Conservation (phyloP, 35 echinoderm and acorn worm species). For the Diadema setosum region DNA sequence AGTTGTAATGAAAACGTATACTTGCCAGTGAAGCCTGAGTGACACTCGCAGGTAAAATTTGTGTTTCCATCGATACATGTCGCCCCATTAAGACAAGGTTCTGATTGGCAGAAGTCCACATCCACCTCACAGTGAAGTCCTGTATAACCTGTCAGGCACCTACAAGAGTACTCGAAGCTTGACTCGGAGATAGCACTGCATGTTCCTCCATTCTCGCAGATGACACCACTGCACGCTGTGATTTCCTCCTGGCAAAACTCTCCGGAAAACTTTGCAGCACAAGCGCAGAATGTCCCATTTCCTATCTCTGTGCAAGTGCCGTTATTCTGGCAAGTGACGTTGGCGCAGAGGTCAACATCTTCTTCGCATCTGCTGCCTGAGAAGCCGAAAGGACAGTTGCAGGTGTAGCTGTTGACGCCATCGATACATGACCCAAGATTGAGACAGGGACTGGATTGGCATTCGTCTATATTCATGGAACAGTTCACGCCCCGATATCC, state of each 20-base stretch:
- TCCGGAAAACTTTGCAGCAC: not conserved
- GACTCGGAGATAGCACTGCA: not conserved
- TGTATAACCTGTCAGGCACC: not conserved
- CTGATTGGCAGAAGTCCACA: not conserved
- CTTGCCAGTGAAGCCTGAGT: not conserved
- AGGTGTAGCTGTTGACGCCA: slow-evolving; percentile 45
- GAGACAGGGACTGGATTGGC: slow-evolving; percentile 31
- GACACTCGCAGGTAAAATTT: not conserved
- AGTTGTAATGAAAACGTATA: too few relatives aligned
- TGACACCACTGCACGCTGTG: not conserved
- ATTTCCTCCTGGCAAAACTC: not conserved
- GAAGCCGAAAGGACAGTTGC: slow-evolving; percentile 29
- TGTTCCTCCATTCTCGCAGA: not conserved
- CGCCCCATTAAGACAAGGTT: not conserved
- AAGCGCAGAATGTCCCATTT: not conserved
- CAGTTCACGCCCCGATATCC: not conserved
- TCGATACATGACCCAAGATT: slow-evolving; percentile 68
- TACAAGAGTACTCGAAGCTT: not conserved
- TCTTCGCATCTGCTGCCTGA: not conserved
- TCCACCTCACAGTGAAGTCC: not conserved
- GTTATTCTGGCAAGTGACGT: not conserved
- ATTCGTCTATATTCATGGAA: slow-evolving; percentile 54
- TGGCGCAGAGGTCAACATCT: not conserved
- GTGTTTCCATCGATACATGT: not conserved
- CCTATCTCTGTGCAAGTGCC: not conserved